Evolutionary conservation across 1,140 invertebrate genomes (phyloP), one percentile per base, ranked within the genome.

Genomic region (Drosophila bifasciata): DNA sequence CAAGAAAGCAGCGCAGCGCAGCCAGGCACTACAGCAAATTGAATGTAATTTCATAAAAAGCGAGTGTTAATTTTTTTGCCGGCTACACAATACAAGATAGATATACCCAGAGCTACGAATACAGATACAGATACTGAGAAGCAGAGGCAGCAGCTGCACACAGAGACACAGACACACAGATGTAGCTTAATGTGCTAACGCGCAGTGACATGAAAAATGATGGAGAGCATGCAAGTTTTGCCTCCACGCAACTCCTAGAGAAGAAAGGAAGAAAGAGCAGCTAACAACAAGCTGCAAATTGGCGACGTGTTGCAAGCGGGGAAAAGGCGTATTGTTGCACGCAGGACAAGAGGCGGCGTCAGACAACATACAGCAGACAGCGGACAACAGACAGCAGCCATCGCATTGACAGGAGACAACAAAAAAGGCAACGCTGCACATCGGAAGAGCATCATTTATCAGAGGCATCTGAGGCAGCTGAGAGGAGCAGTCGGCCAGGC

Each of bases 11-110:
- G n/a, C n/a, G n/a, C n/a, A n/a, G n/a, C n/a, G 40, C 46, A 60
- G 56, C 60, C 64, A 60, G 56, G 57, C 64, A 73, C 77, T 77
- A 88, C 74, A 86, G 84, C 83, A 86, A 86, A 86, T 86, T 86
- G 78, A 86, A 88, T 88, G 78, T 86, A 86, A 88, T 88, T 88
- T 88, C 78, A 86, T 88, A 88, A 86, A 88, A 88, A 86, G 83
- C 78, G 78, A 67, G 83, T 83, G 83, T 86, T 86, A 88, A 88
- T 86, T 86, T 86, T 86, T 85, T 86, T 86, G 57, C 76, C 55
- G 53, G 63, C 43, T 46, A 46, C 56, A 76, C 56, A 68, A 52
- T 68, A 68, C 61, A 76, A 59, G 61, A 72, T 67, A 73, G 67
- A 64, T 67, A 61, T 55, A 78, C 49, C 39, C 52, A 45, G 25